Evolutionary conservation across 2,113 vertebrate species (phyloP).

Genomic region (Callorhinus ursinus): DNA sequence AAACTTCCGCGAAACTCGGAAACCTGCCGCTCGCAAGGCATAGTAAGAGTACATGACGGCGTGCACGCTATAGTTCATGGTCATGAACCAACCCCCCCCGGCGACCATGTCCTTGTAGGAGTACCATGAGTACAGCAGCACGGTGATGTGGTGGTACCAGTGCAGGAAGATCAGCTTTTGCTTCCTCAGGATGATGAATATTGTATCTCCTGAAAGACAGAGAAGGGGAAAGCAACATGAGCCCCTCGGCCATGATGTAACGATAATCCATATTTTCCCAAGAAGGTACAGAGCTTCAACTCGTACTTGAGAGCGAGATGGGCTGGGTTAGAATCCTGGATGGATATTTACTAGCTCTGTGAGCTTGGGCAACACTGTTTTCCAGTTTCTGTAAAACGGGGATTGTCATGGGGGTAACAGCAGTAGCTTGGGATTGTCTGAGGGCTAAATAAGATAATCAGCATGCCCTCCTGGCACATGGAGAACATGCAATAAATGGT

Average conservation of each 20-base stretch:
- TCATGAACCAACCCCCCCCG: slow-evolving; percentile 99
- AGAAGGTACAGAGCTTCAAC: not conserved
- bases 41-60: slow-evolving; percentile 99
- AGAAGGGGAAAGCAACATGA: not conserved
- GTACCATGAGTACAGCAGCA: slow-evolving; percentile 99
- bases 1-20: slow-evolving; percentile 96
- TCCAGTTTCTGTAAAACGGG: not conserved
- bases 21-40: slow-evolving; percentile 95
- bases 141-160: slow-evolving; percentile 99
- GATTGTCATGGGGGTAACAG: not conserved
- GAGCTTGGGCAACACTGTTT: not conserved
- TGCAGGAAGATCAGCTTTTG: slow-evolving; percentile 99
- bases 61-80: slow-evolving; percentile 99
- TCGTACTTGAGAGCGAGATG: fast-evolving
- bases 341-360: not conserved
- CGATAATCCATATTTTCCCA: fast-evolving
- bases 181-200: slow-evolving; percentile 99
- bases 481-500: not conserved
- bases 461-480: not conserved
- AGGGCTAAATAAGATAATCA: not conserved
- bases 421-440: not conserved
- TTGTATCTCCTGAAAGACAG: slow-evolving; percentile 93
- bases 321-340: not conserved
- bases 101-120: slow-evolving; percentile 99
- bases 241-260: fast-evolving